These are phyloP conservation scores for Ellobius talpinus DNA, from an alignment of 2,113 vertebrate genomes.

Conservation along the genomic window DNA sequence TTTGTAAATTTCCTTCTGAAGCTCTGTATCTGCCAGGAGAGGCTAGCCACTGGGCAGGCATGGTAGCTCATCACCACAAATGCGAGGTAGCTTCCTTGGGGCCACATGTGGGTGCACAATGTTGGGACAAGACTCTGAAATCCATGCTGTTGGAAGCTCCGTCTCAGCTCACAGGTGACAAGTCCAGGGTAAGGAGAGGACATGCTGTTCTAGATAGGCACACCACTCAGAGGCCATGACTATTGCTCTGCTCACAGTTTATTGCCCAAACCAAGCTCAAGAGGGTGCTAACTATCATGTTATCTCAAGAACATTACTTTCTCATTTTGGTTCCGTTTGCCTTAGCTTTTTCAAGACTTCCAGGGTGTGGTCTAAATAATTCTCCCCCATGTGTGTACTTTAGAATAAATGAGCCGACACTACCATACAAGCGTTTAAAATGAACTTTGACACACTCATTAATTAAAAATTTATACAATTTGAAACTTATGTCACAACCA, in stretches of 20 bases:
- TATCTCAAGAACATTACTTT: not conserved
- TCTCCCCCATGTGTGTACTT: not conserved
- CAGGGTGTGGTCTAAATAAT: not conserved
- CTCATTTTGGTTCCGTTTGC: not conserved
- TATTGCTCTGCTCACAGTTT: not conserved
- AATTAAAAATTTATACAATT: not conserved
- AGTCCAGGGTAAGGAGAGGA: not conserved
- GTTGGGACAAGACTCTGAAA: too few relatives aligned
- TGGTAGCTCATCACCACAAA: not conserved
- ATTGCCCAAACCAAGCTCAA: not conserved
- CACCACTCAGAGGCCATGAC: not conserved
- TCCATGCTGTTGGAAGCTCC: not conserved
- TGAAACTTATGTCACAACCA: not conserved
- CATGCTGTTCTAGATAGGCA: not conserved
- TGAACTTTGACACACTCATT: slow-evolving; percentile 3
- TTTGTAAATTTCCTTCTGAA: not conserved
- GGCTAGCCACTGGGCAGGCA: not conserved
- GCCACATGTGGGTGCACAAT: not conserved
- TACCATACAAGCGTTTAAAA: not conserved
- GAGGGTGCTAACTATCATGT: not conserved
- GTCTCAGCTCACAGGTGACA: fast-evolving
- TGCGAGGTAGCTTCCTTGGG: not conserved
- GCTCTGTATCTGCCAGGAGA: not conserved
- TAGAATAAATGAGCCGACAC: not conserved
- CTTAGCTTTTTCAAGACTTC: not conserved